A percentile compares a stretch with the other conserved stretches of the same genome.
These are phyloP conservation scores for Mormyrops boulengeri DNA, from an alignment of 2,797 vertebrate genomes.

Conservation along the genomic window DNA sequence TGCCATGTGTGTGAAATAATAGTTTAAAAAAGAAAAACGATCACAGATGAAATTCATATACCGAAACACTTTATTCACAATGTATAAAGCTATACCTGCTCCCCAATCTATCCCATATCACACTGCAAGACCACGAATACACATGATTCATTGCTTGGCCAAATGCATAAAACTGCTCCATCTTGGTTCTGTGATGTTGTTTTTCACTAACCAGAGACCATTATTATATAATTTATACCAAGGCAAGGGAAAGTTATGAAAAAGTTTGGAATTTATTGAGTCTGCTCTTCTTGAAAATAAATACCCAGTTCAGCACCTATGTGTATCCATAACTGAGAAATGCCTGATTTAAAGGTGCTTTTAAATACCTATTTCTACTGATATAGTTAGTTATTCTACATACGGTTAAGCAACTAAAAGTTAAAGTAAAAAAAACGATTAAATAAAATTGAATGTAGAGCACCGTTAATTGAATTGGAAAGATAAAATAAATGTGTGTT, in stretches of 20 bases:
- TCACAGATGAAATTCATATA: not conserved
- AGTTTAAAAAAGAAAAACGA: not conserved
- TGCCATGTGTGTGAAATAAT: not conserved
- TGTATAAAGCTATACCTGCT: not conserved
- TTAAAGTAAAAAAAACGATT: conserved; percentile 14
- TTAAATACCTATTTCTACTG: conserved; percentile 19
- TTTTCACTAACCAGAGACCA: not conserved
- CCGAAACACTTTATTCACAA: not conserved
- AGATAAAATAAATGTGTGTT: conserved; percentile 5
- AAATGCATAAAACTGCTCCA: not conserved
- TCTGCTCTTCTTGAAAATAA: not conserved
- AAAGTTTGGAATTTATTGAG: not conserved
- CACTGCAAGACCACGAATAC: not conserved
- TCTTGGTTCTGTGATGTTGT: not conserved
- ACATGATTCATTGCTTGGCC: not conserved
- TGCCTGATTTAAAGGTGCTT: not conserved
- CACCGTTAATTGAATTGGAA: conserved; percentile 10
- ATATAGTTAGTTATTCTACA: not conserved
- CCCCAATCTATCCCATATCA: not conserved
- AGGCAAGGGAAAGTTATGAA: not conserved
- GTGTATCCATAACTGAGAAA: not conserved
- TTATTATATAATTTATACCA: not conserved
- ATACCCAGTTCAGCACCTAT: not conserved
- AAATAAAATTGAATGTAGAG: not conserved
- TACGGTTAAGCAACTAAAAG: not conserved